Base-by-base conservation (phyloP, 1,140 invertebrate species). In the Nasonia vitripennis region DNA sequence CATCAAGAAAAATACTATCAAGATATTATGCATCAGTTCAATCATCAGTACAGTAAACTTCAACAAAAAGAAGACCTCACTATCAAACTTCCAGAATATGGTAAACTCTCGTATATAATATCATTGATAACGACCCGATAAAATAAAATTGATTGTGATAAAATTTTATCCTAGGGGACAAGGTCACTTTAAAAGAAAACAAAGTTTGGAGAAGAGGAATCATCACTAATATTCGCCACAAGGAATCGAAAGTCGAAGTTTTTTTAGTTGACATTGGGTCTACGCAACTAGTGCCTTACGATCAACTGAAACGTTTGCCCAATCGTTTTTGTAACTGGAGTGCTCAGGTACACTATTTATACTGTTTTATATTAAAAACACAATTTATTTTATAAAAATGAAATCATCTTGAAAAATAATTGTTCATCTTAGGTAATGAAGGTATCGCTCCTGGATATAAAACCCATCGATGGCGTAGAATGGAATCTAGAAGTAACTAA, bases 211-310 rank as follows among this genome's bases (percentile, higher is more conserved):
- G 93, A 84, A 91, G 94, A 68, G 94, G 89, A 2, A 84, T 89
- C 67, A 91, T 95, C 4, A 74, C 84, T 11, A 88, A 88, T 51
- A 86, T 93, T 23, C 91, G 91, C 3, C 90, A 89, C 3, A 77
- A 89, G 34, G 89, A 90, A 71, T 34, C 3, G 9, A 91, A 88
- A 79, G 91, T 94, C 0, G 87, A 91, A 86, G 93, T 95, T 4
- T 91, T 91, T 81, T 93, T 92, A 75, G 92, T 95, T 1, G 95
- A 95, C 87, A 91, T 88, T 88, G 95, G 95, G 41, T 91, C 90
- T 41, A 91, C 81, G 2, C 87, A 90, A 67, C 81, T 83, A 10
- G 68, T 94, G 17, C 68, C 85, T 9, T 92, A 89, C 55, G 81
- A 90, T 12, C 73, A 86, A 5, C 87, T 94, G 45, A 88, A 90